Conservation (phyloP, 2,797 vertebrate genomes). For the Gambusia yucatana region DNA sequence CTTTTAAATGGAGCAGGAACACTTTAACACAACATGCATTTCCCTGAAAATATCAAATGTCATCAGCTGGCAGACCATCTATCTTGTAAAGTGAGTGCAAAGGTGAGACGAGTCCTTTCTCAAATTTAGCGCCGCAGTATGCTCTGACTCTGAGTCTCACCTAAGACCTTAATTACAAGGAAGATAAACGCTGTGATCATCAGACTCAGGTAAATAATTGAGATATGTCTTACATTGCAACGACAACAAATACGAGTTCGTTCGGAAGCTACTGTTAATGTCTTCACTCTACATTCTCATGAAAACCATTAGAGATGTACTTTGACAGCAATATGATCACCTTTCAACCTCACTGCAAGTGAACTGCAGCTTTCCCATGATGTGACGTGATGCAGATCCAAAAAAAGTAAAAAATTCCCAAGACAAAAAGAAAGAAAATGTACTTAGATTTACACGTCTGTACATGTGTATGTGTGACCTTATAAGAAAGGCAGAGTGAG, state of each 20-base stretch:
- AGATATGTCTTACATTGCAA: background rate
- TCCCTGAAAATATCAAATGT: slow-evolving; percentile 3
- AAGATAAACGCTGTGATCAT: slow-evolving; percentile 33
- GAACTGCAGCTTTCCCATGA: slow-evolving; percentile 65
- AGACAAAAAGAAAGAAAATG: slow-evolving; percentile 17
- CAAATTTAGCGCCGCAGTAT: slow-evolving; percentile 19
- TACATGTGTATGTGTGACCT: background rate
- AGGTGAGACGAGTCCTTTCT: slow-evolving; percentile 24
- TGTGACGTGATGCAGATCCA: slow-evolving; percentile 43
- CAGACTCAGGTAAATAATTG: slow-evolving; percentile 18
- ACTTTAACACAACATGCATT: background rate
- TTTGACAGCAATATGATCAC: slow-evolving; percentile 67
- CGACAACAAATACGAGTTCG: background rate
- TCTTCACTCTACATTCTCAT: background rate
- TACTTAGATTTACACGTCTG: background rate
- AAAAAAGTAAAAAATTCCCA: slow-evolving; percentile 50
- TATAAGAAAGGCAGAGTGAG: background rate
- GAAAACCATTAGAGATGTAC: slow-evolving; percentile 36
- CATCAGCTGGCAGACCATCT: slow-evolving; percentile 14
- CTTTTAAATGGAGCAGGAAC: background rate
- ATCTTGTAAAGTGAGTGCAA: slow-evolving; percentile 19
- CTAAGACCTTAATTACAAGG: slow-evolving; percentile 11
- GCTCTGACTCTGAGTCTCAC: slow-evolving; percentile 35
- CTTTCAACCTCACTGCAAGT: slow-evolving; percentile 30
- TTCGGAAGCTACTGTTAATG: background rate